Conservation (phyloP, 2,797 vertebrate species). For the Lepilemur ruficaudatus region DNA sequence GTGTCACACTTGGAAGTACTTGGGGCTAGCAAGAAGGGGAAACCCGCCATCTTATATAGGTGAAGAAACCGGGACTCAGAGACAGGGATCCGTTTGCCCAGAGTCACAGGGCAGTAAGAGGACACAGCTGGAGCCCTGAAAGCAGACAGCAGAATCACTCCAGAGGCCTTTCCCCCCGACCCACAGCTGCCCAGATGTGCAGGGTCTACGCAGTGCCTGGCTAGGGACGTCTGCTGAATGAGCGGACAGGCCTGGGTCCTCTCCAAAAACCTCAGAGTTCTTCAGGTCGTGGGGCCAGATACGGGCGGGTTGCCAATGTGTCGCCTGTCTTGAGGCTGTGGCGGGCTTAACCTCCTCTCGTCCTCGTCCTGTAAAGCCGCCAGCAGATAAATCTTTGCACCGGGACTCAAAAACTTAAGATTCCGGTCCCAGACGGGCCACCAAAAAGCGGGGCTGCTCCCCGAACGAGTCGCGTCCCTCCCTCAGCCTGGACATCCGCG, state of each 20-base stretch:
- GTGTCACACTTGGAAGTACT: not conserved
- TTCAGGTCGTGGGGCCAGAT: not conserved
- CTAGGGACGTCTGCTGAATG: not conserved
- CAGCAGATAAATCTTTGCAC: not conserved
- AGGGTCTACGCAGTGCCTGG: not conserved
- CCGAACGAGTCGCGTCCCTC: not conserved
- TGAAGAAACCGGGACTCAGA: not conserved
- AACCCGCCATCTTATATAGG: not conserved
- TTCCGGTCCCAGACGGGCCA: not conserved
- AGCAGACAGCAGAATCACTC: not conserved
- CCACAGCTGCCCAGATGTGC: not conserved
- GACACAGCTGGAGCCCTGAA: not conserved
- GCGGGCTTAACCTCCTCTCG: not conserved
- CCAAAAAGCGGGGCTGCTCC: not conserved
- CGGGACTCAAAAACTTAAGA: not conserved
- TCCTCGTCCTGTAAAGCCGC: not conserved
- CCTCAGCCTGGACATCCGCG: not conserved
- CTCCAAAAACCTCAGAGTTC: not conserved
- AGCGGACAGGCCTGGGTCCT: too few species aligned
- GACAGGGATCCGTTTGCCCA: not conserved
- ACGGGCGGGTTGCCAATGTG: not conserved
- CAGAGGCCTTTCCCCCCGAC: not conserved
- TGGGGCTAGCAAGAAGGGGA: not conserved
- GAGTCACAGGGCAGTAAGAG: not conserved
- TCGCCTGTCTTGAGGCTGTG: not conserved